A percentile compares a stretch with the other conserved stretches of the same genome.
These are phyloP conservation scores for Chloroceryle aenea DNA, from an alignment of 2,113 vertebrate genomes.

Conservation along the genomic window DNA sequence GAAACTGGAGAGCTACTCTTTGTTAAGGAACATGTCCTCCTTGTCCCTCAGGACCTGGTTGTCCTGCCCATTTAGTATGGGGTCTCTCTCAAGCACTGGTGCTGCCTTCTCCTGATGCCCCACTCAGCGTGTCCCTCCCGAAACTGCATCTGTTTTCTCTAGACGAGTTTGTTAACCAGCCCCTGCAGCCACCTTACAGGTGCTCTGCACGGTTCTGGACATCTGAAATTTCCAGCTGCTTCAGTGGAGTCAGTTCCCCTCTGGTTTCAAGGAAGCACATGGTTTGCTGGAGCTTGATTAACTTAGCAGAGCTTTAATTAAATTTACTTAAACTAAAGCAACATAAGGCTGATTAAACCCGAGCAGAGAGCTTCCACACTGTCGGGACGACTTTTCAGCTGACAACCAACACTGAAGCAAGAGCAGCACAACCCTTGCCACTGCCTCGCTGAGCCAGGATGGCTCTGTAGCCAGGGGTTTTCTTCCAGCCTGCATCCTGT, in stretches of 20 bases:
- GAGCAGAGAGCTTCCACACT: not conserved
- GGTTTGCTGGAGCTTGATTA: not conserved
- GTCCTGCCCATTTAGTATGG: not conserved
- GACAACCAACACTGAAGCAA: fast-evolving
- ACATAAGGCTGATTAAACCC: not conserved
- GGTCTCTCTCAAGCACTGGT: not conserved
- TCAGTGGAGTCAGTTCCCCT: not conserved
- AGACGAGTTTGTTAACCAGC: fast-evolving
- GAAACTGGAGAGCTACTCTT: not conserved
- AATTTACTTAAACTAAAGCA: not conserved
- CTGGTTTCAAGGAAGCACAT: not conserved
- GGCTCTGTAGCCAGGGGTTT: not conserved
- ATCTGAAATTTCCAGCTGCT: not conserved
- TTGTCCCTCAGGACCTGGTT: not conserved
- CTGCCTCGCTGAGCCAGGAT: not conserved
- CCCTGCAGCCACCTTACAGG: not conserved
- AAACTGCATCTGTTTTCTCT: not conserved
- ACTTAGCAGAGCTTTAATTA: not conserved
- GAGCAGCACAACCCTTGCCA: too few species aligned
- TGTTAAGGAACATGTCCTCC: not conserved
- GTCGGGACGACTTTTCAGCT: not conserved
- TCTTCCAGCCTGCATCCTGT: not conserved
- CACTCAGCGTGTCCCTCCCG: too few species aligned
- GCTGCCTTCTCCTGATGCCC: not conserved
- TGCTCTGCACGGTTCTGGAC: not conserved